Percentiles rank a stretch among this genome's conserved stretches.
Conservation (phyloP, 2,797 vertebrate species). For the Sebastes steindachneri region DNA sequence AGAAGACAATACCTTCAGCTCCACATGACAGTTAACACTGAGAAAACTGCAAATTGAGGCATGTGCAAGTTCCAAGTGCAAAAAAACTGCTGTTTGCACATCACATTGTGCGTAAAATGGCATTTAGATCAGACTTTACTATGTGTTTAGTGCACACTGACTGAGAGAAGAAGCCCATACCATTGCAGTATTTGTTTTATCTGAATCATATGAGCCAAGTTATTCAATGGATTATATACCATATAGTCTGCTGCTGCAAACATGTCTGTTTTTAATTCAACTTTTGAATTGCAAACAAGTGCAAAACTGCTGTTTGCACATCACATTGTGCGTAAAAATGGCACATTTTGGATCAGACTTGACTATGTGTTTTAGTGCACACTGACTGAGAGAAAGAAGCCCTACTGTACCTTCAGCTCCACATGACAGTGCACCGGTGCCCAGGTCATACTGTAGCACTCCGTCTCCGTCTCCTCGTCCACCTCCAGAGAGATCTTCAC, state of each 20-base stretch:
- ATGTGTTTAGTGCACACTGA: background rate
- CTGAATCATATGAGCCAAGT: background rate
- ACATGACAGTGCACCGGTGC: conserved; percentile 88
- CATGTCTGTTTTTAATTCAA: background rate
- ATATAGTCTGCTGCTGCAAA: background rate
- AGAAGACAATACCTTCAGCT: too few species aligned
- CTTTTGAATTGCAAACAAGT: background rate
- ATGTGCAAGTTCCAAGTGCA: background rate
- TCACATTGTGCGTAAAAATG: too few species aligned
- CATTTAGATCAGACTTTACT: background rate
- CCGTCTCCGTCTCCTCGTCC: conserved; percentile 78
- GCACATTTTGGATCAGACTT: too few species aligned
- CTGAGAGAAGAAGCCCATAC: too few species aligned
- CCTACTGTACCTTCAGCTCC: conserved; percentile 85
- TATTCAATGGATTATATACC: background rate
- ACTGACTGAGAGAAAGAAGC: too few species aligned
- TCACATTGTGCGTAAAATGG: too few species aligned
- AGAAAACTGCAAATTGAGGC: background rate
- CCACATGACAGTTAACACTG: too few species aligned
- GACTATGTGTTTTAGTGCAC: too few species aligned
- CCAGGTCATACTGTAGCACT: conserved; percentile 91
- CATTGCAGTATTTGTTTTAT: background rate
- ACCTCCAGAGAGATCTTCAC: conserved; percentile 87
- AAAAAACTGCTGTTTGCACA: background rate
- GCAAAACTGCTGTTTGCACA: background rate